These are phyloP conservation scores for Pocillopora grandis DNA, from an alignment of 92 coral and sea anemone genomes.

Conservation along the genomic window DNA sequence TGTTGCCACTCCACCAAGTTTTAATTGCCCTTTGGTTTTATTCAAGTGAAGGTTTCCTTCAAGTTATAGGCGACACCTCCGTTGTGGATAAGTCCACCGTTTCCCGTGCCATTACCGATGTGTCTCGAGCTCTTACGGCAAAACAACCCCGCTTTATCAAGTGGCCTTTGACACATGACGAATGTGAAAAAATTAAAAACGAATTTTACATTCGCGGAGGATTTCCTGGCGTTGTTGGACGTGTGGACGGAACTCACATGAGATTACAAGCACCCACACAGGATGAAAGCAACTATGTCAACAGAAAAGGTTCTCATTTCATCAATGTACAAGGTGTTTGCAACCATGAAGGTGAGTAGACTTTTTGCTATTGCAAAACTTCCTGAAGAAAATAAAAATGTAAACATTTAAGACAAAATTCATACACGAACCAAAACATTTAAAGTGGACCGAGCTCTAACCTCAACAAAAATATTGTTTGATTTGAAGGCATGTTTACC, in stretches of 20 bases:
- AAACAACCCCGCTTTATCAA: no score
- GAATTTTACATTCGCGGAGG: no score
- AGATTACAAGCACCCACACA: not conserved
- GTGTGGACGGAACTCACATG: not conserved
- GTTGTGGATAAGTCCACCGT: not conserved
- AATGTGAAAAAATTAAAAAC: no score
- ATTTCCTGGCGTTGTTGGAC: not conserved
- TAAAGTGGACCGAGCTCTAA: no score
- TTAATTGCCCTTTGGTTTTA: not conserved
- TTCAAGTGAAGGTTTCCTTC: not conserved
- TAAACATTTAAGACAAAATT: no score
- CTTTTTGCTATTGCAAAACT: no score
- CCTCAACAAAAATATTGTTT: no score
- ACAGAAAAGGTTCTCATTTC: not conserved
- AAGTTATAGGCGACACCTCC: not conserved
- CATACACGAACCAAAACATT: no score
- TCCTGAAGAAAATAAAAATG: no score
- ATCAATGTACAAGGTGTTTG: not conserved
- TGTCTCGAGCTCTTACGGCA: no score
- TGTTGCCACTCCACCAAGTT: not conserved
- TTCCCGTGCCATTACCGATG: not conserved
- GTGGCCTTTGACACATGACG: no score
- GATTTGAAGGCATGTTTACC: no score
- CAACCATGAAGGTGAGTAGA: not conserved
- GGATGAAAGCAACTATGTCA: not conserved